phyloP scores from a whole-genome alignment of 2,797 vertebrate genomes.

The Harpagifer antarcticus region DNA sequence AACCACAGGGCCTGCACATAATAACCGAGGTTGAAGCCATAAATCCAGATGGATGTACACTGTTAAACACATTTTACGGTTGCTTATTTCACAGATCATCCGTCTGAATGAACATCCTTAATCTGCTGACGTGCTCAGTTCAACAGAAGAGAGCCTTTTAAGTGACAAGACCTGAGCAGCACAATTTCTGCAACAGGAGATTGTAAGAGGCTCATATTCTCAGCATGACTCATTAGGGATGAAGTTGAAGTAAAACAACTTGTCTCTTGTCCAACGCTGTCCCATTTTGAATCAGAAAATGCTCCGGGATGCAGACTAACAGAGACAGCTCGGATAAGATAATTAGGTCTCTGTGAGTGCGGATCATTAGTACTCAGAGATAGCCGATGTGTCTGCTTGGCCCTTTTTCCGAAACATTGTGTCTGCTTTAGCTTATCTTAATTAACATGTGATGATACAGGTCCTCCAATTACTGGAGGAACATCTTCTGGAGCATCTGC shows the following conservation, averaged over 20 bases:
- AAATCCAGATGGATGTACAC: constrained; percentile 66
- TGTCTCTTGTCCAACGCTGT: constrained; percentile 7
- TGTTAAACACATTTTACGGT: constrained; percentile 58
- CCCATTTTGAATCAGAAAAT: constrained; percentile 10
- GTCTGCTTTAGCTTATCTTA: constrained; percentile 76
- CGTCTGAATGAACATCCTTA: constrained; percentile 59
- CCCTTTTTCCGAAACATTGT: constrained; percentile 54
- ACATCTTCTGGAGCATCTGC: constrained; percentile 69
- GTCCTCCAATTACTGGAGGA: constrained; percentile 70
- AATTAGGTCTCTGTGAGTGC: constrained; percentile 55
- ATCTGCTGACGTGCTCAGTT: constrained; percentile 20
- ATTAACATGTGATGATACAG: constrained; percentile 75
- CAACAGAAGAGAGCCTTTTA: constrained; percentile 40
- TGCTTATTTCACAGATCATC: constrained; percentile 75
- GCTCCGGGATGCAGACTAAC: constrained; percentile 21
- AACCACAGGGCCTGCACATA: constrained; percentile 49
- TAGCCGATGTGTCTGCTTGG: constrained; percentile 53
- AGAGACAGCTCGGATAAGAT: constrained; percentile 49
- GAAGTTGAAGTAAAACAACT: constrained; percentile 12
- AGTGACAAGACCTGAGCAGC: constrained; percentile 11
- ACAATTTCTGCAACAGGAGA: constrained; percentile 37
- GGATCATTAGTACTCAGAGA: constrained; percentile 55
- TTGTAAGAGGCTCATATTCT: constrained; percentile 26
- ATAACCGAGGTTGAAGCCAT: constrained; percentile 48
- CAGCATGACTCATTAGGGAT: constrained; percentile 5